phyloP scores from a whole-genome alignment of 37 sponge, comb jelly and placozoan genomes.

The Agelas oroides region DNA sequence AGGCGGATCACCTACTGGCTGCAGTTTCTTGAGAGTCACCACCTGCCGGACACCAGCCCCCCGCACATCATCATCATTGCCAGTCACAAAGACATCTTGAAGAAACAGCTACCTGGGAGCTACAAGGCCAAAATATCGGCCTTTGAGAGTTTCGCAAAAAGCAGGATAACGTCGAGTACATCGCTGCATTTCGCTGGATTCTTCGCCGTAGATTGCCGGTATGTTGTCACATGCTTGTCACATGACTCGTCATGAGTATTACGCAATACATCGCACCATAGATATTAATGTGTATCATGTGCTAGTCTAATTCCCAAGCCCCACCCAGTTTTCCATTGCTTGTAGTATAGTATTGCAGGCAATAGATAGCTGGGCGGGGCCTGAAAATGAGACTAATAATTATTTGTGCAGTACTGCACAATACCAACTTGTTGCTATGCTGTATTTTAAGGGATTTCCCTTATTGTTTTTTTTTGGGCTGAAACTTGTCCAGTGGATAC shows the following conservation, averaged over 20 bases:
- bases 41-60: slow-evolving; percentile 1
- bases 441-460: too few species aligned
- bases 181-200: slow-evolving; percentile 32
- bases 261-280: neutral
- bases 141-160: neutral
- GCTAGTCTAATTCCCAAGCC: too few species aligned
- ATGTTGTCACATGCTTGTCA: neutral
- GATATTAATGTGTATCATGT: neutral
- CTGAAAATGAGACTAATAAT: too few species aligned
- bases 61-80: slow-evolving; percentile 59
- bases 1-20: slow-evolving; percentile 53
- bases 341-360: too few species aligned
- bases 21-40: slow-evolving; percentile 29
- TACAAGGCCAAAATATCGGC: neutral
- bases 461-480: too few species aligned
- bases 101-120: neutral
- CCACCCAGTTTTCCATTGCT: too few species aligned
- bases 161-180: neutral
- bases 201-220: slow-evolving; percentile 52
- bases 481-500: too few species aligned
- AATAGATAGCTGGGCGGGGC: too few species aligned
- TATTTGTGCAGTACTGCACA: neutral
- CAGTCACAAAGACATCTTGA: slow-evolving; percentile 40
- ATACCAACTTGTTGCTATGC: too few species aligned
- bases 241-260: neutral